Evolutionary conservation across 1,140 invertebrate species (phyloP).

Genomic region (Aphis gossypii): DNA sequence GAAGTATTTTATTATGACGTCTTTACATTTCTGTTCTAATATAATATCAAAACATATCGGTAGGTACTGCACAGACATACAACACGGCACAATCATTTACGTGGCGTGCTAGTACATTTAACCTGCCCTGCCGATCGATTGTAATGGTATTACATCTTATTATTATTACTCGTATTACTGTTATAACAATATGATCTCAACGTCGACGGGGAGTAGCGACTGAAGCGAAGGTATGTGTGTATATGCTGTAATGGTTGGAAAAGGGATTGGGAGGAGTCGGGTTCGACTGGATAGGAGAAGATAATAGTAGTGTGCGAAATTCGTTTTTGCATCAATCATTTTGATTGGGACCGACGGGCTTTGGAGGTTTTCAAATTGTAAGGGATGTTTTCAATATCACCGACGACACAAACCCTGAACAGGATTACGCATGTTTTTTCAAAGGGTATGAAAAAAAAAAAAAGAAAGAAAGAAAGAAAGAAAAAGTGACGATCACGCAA

Average conservation of each 20-base stretch:
- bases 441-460: background rate
- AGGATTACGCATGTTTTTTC: conserved; percentile 19
- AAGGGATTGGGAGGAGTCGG: background rate
- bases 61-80: background rate
- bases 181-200: background rate
- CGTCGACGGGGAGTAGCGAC: background rate
- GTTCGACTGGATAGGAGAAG: background rate
- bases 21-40: background rate
- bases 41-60: background rate
- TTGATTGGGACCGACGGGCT: conserved; percentile 25
- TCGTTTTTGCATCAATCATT: conserved; percentile 49
- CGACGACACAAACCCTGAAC: background rate
- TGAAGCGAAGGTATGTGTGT: background rate
- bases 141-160: background rate
- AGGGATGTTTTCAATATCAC: conserved; percentile 40
- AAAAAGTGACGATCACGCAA: conserved; percentile 40
- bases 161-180: conserved; percentile 4
- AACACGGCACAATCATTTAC: background rate
- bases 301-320: background rate
- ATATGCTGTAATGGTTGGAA: background rate
- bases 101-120: background rate
- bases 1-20: background rate
- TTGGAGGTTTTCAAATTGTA: conserved; percentile 29
- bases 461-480: background rate
- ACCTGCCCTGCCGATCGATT: background rate